phyloP scores from a whole-genome alignment of 2,888 invertebrate genomes.

The Stenchaetothrips biformis region DNA sequence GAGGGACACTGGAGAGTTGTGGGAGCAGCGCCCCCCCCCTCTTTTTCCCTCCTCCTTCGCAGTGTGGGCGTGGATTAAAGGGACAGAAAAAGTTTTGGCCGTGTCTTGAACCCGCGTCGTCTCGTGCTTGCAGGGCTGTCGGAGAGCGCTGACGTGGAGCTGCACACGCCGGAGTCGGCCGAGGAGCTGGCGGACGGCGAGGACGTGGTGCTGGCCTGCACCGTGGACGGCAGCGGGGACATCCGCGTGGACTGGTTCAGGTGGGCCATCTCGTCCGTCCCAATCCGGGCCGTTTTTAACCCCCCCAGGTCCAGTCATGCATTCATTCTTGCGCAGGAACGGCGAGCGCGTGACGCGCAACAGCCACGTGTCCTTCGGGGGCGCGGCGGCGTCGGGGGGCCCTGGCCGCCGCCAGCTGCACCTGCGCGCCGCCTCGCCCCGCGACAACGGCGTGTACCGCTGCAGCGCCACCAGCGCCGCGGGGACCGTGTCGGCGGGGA shows the following conservation, averaged over 20 bases:
- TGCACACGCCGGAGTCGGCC: slow-evolving; percentile 48
- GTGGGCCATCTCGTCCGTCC: slow-evolving; percentile 44
- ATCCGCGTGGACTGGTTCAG: slow-evolving; percentile 63
- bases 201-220: slow-evolving; percentile 59
- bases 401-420: slow-evolving; percentile 50
- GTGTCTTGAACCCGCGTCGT: slow-evolving; percentile 31
- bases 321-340: slow-evolving; percentile 50
- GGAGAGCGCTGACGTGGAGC: slow-evolving; percentile 39
- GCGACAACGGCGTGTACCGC: slow-evolving; percentile 54
- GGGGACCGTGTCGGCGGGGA: slow-evolving; percentile 49
- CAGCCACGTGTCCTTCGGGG: slow-evolving; percentile 57
- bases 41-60: no score
- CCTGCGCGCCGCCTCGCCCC: slow-evolving; percentile 52
- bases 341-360: slow-evolving; percentile 56
- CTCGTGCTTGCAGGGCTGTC: slow-evolving; percentile 38
- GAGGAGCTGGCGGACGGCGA: slow-evolving; percentile 49
- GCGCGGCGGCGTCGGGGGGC: slow-evolving; percentile 40
- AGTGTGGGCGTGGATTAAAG: no score
- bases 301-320: neutral
- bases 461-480: slow-evolving; percentile 50
- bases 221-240: slow-evolving; percentile 61
- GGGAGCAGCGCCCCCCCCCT: neutral
- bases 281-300: neutral
- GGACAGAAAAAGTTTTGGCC: slow-evolving; percentile 14
- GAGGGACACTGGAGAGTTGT: neutral